These are phyloP conservation scores for Dioctria linearis DNA, from an alignment of 2,888 invertebrate genomes.

Conservation along the genomic window DNA sequence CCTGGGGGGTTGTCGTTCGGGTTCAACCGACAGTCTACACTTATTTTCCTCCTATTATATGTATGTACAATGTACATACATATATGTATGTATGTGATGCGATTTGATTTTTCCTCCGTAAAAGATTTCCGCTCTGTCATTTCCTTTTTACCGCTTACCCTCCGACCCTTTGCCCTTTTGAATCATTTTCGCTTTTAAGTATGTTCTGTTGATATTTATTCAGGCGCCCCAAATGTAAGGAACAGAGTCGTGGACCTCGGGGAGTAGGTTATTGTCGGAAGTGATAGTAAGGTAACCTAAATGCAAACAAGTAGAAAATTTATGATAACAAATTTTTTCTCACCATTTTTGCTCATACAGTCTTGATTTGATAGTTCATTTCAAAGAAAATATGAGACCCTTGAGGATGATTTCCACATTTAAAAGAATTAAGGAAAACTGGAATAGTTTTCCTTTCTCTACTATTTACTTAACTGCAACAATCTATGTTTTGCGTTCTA, in stretches of 20 bases:
- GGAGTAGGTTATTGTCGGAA: conserved; percentile 23
- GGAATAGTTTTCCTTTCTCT: conserved; percentile 20
- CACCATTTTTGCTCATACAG: conserved; percentile 28
- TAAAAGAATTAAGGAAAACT: conserved; percentile 11
- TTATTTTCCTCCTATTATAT: conserved; percentile 13
- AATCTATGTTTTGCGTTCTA: conserved; percentile 16
- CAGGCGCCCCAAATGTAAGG: conserved; percentile 21
- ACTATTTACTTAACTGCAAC: neutral
- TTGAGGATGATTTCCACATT: conserved; percentile 35
- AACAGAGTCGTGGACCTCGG: neutral
- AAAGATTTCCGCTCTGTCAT: conserved; percentile 51
- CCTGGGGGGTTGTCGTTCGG: neutral
- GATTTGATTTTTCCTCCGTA: conserved; percentile 50
- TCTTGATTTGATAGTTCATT: conserved; percentile 21
- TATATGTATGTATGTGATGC: conserved; percentile 9
- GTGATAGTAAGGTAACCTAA: conserved; percentile 30
- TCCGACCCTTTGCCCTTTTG: neutral
- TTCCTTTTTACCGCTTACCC: conserved; percentile 25
- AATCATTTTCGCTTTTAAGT: neutral
- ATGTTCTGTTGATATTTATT: conserved; percentile 51
- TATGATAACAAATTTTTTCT: conserved; percentile 54
- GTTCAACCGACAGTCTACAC: neutral
- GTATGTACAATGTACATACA: too few species aligned
- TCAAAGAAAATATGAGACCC: conserved; percentile 38
- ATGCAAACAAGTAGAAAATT: conserved; percentile 56